Base-by-base conservation (phyloP, 2,113 vertebrate genomes). In the Solea senegalensis region DNA sequence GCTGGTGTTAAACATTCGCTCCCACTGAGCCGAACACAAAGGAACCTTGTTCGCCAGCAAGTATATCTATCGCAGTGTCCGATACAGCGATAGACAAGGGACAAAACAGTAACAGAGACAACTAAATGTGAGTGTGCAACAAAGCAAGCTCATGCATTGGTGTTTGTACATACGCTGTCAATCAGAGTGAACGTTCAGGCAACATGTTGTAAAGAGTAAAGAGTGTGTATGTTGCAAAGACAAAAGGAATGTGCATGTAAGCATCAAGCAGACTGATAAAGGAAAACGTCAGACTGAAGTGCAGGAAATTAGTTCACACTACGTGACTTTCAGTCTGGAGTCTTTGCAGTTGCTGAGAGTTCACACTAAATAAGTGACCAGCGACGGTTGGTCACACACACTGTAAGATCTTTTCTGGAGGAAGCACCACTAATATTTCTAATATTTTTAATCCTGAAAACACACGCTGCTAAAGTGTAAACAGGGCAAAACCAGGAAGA, bases 11-110 rank as follows among this genome's bases (percentile, higher is more conserved):
- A 98, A 99, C 95, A 97, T 95, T 49, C 96, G 92, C 85, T 99
- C 97, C 96, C 97, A 99, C 90, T 99, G 97, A 82, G 97, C 95
- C 7, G 97, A 99, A 88, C 97, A 99, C 84, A 99, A 95, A 1
- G 97, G 97, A 83, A 99, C 90, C 51, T 95, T 95, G 87, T 96
- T 96, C 57, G 94, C 96, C 96, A 97, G n/a, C 92, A 97, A 93
- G 86, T 94, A 95, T 83, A 96, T 95, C 97, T 99, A 94, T 88
- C 87, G 80, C 82, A 80, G 86, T 83, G 61, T 91, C 88, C 91
- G 26, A 80, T 76, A 88, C 67, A 81, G 86, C 76, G 34, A 76
- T 21, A 82, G 21, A 21, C 21, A 21, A 21, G 67, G 77, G 65
- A 78, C 74, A 92, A 92, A 90, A 89, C 87, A 91, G 79, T 82